Conservation (phyloP, 2,888 invertebrate genomes). For the Amphipyra berbera region DNA sequence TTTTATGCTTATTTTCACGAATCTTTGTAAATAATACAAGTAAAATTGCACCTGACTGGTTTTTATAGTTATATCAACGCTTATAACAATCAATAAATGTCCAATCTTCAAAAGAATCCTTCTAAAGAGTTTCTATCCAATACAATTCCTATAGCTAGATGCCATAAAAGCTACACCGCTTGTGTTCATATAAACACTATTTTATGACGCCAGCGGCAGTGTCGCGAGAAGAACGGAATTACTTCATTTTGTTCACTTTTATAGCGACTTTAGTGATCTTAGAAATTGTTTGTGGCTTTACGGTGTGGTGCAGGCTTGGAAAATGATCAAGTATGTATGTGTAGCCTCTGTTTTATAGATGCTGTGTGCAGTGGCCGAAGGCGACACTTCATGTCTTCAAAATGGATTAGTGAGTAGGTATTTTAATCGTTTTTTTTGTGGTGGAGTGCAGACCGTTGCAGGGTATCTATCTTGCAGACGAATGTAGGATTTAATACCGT, state of each 20-base stretch:
- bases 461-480: no score
- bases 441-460: no score
- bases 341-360: conserved; percentile 7
- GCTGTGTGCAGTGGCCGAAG: neutral
- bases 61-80: neutral
- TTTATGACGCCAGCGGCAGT: conserved; percentile 65
- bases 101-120: conserved; percentile 8
- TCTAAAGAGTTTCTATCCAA: conserved; percentile 3
- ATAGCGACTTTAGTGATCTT: conserved; percentile 63
- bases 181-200: conserved; percentile 66
- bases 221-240: conserved; percentile 60
- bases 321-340: conserved; percentile 40
- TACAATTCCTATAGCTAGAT: conserved; percentile 22
- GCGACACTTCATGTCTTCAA: no score
- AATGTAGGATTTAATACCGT: no score
- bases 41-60: no score
- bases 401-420: no score
- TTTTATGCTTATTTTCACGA: no score
- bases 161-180: conserved; percentile 63
- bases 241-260: conserved; percentile 69
- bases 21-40: no score
- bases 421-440: no score
- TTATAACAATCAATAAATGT: conserved; percentile 27
- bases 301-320: conserved; percentile 31
- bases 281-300: conserved; percentile 56